These are phyloP conservation scores for Drosophila nr. perissopoda DNA, from an alignment of 2,888 invertebrate genomes.

Conservation along the genomic window DNA sequence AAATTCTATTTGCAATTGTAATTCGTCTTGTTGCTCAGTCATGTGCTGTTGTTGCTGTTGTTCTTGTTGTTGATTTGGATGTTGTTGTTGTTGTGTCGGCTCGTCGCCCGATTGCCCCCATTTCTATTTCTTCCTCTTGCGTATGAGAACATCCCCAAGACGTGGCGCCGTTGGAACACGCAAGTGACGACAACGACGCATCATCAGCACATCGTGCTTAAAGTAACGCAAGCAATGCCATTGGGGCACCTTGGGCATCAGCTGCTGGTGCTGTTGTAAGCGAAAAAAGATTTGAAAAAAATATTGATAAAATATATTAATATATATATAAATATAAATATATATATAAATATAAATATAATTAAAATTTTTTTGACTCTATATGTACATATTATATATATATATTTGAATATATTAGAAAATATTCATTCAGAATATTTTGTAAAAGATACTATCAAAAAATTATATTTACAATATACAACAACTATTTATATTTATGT, in stretches of 20 bases:
- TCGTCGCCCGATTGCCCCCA: slow-evolving; percentile 22
- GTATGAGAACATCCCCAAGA: slow-evolving; percentile 74
- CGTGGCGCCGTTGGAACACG: slow-evolving; percentile 85
- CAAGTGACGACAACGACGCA: slow-evolving; percentile 91
- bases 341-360: neutral
- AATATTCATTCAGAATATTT: neutral
- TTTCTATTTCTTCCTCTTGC: slow-evolving; percentile 69
- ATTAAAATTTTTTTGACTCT: neutral
- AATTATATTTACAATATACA: neutral
- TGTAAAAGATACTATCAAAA: neutral
- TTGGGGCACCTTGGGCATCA: slow-evolving; percentile 92
- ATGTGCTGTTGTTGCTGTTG: slow-evolving; percentile 53
- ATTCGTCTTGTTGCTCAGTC: slow-evolving; percentile 68
- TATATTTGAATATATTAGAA: neutral
- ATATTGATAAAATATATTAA: neutral
- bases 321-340: neutral
- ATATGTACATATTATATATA: neutral
- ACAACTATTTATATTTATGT: neutral
- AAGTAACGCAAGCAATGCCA: slow-evolving; percentile 94
- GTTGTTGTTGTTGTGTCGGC: slow-evolving; percentile 18
- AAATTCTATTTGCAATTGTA: slow-evolving; percentile 58
- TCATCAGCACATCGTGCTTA: slow-evolving; percentile 89
- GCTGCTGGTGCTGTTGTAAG: slow-evolving; percentile 87
- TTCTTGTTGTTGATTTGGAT: slow-evolving; percentile 25
- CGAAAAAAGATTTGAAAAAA: neutral